Percentiles rank a stretch among this genome's conserved stretches.
These are phyloP conservation scores for Tor tambroides DNA, from an alignment of 2,113 vertebrate genomes.

Conservation along the genomic window DNA sequence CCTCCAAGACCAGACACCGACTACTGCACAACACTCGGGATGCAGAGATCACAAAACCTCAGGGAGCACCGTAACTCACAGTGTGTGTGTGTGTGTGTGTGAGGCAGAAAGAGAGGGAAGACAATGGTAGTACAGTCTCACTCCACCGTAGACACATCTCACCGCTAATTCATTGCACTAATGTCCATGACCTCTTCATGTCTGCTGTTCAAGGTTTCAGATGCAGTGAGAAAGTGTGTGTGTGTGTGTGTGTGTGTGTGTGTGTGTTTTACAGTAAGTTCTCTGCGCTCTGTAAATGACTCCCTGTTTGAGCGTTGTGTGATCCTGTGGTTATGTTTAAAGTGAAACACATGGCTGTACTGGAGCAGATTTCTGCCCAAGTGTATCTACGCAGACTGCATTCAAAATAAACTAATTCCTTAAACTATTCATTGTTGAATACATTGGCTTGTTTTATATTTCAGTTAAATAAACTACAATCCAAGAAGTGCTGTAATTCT, in stretches of 20 bases:
- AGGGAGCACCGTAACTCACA: slow-evolving; percentile 45
- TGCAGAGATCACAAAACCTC: slow-evolving; percentile 43
- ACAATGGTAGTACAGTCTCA: slow-evolving; percentile 3
- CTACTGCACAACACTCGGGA: slow-evolving; percentile 40
- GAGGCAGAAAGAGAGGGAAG: neutral
- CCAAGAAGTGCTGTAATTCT: neutral
- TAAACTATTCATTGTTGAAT: neutral
- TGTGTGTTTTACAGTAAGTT: neutral
- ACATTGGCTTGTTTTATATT: neutral
- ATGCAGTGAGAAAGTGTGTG: too few relatives aligned
- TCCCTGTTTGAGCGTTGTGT: slow-evolving; percentile 4
- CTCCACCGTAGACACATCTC: neutral
- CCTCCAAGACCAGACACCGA: slow-evolving; percentile 22
- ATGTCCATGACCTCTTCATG: neutral
- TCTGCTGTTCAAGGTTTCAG: slow-evolving; percentile 1
- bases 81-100: slow-evolving; percentile 15
- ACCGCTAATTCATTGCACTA: neutral
- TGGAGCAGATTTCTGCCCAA: neutral
- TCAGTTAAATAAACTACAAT: neutral
- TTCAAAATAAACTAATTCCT: too few relatives aligned
- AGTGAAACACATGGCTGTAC: slow-evolving; percentile 31
- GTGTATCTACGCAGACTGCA: neutral
- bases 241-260: too few relatives aligned
- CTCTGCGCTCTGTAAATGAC: neutral
- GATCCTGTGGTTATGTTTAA: slow-evolving; percentile 23